phyloP scores from a whole-genome alignment of 2,888 invertebrate genomes.

The Lepetodrilus schrolli region DNA sequence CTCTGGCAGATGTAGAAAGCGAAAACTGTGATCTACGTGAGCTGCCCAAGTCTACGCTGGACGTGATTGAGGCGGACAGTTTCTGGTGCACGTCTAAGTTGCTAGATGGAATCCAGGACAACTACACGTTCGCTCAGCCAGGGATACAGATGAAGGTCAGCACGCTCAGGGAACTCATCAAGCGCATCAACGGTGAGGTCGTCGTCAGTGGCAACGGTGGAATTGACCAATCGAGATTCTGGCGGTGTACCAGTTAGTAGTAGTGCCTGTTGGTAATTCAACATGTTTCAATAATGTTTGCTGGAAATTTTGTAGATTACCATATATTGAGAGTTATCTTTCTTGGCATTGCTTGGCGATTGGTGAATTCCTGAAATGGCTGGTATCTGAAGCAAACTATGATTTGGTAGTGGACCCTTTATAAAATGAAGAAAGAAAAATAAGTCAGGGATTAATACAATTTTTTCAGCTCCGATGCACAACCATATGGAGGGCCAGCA shows the following conservation, averaged over 20 bases:
- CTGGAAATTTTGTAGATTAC: too few relatives aligned
- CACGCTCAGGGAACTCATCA: conserved; percentile 94
- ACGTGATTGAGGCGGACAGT: conserved; percentile 96
- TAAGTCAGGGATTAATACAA: not conserved
- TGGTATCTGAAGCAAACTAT: too few relatives aligned
- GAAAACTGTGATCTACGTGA: conserved; percentile 90
- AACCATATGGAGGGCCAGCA: conserved; percentile 93
- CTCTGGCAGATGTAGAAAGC: conserved; percentile 82
- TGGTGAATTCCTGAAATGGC: too few relatives aligned
- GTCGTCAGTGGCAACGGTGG: too few relatives aligned
- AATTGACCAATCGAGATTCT: too few relatives aligned
- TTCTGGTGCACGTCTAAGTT: conserved; percentile 99
- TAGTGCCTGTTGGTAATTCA: too few relatives aligned
- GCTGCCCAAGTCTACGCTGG: conserved; percentile 84
- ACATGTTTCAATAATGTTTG: too few relatives aligned
- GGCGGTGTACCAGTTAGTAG: not conserved
- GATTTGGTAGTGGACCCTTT: not conserved
- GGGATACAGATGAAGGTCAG: conserved; percentile 99
- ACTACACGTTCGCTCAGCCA: conserved; percentile 99
- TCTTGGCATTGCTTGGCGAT: too few relatives aligned
- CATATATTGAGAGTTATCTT: too few relatives aligned
- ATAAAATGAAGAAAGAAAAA: not conserved
- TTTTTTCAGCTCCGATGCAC: conserved; percentile 84
- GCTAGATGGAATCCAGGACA: conserved; percentile 98
- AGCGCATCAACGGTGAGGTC: conserved; percentile 93